Conservation (phyloP, 2,888 invertebrate species). For the Heliconius erato region DNA sequence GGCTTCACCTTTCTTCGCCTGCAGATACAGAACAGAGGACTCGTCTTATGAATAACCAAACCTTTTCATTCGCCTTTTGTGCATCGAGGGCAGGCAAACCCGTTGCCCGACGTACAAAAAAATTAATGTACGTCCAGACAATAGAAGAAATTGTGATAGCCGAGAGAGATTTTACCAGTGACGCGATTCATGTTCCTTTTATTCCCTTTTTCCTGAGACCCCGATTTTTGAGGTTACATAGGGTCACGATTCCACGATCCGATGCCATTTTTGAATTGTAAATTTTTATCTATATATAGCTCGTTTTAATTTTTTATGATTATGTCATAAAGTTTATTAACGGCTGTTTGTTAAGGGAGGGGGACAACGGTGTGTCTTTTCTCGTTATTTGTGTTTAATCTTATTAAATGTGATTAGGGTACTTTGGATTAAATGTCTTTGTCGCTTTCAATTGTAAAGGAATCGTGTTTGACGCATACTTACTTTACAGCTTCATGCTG, state of each 20-base stretch:
- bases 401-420: slow-evolving; percentile 29
- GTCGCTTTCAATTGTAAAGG: neutral
- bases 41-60: slow-evolving; percentile 72
- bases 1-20: slow-evolving; percentile 60
- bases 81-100: slow-evolving; percentile 75
- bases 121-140: slow-evolving; percentile 82
- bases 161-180: slow-evolving; percentile 79
- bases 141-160: slow-evolving; percentile 85
- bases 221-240: slow-evolving; percentile 74
- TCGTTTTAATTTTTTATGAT: slow-evolving; percentile 46
- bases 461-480: slow-evolving; percentile 2
- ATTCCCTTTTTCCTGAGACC: slow-evolving; percentile 64
- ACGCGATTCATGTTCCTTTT: slow-evolving; percentile 74
- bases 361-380: slow-evolving; percentile 31
- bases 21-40: slow-evolving; percentile 66
- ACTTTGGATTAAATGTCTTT: neutral
- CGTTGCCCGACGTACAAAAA: slow-evolving; percentile 72
- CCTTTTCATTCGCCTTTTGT: slow-evolving; percentile 80
- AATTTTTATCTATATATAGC: slow-evolving; percentile 57
- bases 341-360: slow-evolving; percentile 31
- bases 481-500: neutral
- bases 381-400: slow-evolving; percentile 35
- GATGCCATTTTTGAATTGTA: slow-evolving; percentile 73
- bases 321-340: slow-evolving; percentile 42
- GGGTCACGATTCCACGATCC: slow-evolving; percentile 71